Percentiles rank a stretch among this genome's conserved stretches.
These are phyloP conservation scores for Physella acuta DNA, from an alignment of 1,140 invertebrate species.

Conservation along the genomic window DNA sequence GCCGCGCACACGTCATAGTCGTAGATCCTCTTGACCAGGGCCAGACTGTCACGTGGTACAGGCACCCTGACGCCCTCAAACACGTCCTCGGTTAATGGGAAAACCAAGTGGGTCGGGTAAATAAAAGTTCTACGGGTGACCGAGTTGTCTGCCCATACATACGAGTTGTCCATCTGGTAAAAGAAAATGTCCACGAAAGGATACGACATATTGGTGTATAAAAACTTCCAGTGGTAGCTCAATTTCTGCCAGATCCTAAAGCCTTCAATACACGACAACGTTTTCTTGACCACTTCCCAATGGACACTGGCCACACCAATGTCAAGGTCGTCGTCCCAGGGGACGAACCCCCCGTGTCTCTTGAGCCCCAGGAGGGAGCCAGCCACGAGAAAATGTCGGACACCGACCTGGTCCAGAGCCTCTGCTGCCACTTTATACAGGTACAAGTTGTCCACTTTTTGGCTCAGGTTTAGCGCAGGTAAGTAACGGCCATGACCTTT, in stretches of 20 bases:
- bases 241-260: background rate
- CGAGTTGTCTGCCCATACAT: conserved; percentile 1
- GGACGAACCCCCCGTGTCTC: conserved; percentile 18
- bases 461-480: background rate
- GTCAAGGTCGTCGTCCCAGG: conserved; percentile 25
- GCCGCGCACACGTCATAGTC: background rate
- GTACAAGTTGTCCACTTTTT: conserved; percentile 1
- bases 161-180: background rate
- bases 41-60: background rate
- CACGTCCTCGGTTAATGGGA: background rate
- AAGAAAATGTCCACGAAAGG: conserved; percentile 16
- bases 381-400: background rate
- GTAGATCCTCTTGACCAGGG: background rate
- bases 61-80: conserved; percentile 7
- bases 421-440: background rate
- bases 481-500: background rate
- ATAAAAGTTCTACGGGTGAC: background rate
- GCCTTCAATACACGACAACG: conserved; percentile 12
- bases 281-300: conserved; percentile 1
- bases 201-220: background rate
- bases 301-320: background rate
- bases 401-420: background rate
- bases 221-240: conserved; percentile 8
- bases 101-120: background rate
- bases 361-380: conserved; percentile 12